Base-by-base conservation (phyloP, 2,797 vertebrate genomes). In the Xiphophorus birchmanni region DNA sequence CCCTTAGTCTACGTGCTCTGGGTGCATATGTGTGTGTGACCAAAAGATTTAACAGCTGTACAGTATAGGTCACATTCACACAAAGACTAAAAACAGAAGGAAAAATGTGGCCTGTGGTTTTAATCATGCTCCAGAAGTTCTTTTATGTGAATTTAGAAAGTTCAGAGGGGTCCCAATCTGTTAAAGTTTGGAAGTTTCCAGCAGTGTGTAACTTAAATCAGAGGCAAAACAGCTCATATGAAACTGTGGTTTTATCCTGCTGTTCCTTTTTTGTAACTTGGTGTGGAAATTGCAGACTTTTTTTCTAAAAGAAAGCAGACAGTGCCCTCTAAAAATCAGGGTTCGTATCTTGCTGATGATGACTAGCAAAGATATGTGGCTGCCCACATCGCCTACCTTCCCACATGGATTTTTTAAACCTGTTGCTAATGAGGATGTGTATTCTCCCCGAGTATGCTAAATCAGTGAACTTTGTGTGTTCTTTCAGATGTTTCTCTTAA, bases 11-110 rank as follows among this genome's bases (percentile, higher is more conserved):
- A 8, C 26, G 48, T 86, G 73, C 17, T 78, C 13, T 78, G 26
- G 74, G 40, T 82, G 60, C 81, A 45, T 65, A 32, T 80, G 69
- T 72, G 76, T 82, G 65, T 87, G 29, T 76, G 56, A 84, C 77
- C 60, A 78, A 84, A 75, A 76, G 84, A 87, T 88, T 90, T 88
- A 88, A 86, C 75, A 81, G 80, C 75, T 75, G 79, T 78, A 78
- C 47, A 76, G 76, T 86, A 63, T 56, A 75, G 86, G 84, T 92
- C 86, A 87, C 73, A 81, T 85, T 81, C 74, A 82, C 76, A 78
- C 74, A 87, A 71, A 86, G 83, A 88, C 87, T 87, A 86, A 87
- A 87, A 54, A 82, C 80, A 82, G 65, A 83, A 76, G 63, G 73
- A 32, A 77, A 72, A 48, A 60, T 54, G 69, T 40, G 71, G 44